A percentile compares a stretch with the other conserved stretches of the same genome.
Conservation (phyloP, 2,888 invertebrate genomes). For the Amiota communis region DNA sequence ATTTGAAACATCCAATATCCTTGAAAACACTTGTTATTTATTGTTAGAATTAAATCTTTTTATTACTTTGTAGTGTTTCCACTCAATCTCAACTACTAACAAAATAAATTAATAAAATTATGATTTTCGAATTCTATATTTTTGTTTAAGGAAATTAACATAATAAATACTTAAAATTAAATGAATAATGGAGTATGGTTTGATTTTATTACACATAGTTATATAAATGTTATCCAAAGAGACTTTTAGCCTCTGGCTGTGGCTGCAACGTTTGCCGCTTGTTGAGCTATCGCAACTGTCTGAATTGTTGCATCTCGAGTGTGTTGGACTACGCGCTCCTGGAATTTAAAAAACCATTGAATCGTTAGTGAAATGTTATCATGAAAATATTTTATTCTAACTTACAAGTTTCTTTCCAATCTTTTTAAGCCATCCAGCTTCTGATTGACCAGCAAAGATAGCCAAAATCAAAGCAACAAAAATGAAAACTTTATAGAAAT, state of each 20-base stretch:
- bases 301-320: conserved; percentile 43
- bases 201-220: no score
- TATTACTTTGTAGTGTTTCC: no score
- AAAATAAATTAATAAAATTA: no score
- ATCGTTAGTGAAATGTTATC: not conserved
- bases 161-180: no score
- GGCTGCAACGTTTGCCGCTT: conserved; percentile 43
- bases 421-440: conserved; percentile 66
- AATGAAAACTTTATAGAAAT: conserved; percentile 57
- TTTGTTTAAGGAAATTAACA: no score
- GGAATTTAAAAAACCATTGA: not conserved
- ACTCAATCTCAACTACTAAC: no score
- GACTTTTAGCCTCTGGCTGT: conserved; percentile 28
- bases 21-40: no score
- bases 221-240: not conserved
- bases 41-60: no score
- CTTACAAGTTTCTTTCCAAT: conserved; percentile 64
- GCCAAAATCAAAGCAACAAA: conserved; percentile 57
- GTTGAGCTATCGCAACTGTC: conserved; percentile 41
- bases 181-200: no score
- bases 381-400: not conserved
- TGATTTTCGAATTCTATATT: no score
- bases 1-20: no score
- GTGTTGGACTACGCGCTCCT: conserved; percentile 44
- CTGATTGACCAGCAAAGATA: conserved; percentile 57